These are phyloP conservation scores for Siniperca undulata DNA, from an alignment of 2,797 vertebrate genomes.

Conservation along the genomic window DNA sequence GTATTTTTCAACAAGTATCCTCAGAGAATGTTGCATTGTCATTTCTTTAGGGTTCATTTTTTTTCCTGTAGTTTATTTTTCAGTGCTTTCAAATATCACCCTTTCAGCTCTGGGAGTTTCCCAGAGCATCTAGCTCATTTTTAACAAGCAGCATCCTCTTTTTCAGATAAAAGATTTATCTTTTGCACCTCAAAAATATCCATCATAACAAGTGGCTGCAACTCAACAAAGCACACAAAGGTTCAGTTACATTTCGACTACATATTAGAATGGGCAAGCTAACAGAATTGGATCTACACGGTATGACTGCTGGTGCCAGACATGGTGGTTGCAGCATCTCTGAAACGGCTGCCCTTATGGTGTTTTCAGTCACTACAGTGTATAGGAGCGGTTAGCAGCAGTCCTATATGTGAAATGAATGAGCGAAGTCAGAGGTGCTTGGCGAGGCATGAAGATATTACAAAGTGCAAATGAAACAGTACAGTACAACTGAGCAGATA, in stretches of 20 bases:
- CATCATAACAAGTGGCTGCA: slow-evolving; percentile 55
- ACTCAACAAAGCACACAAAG: slow-evolving; percentile 24
- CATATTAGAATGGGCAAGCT: not conserved
- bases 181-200: slow-evolving; percentile 52
- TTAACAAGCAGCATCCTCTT: slow-evolving; percentile 69
- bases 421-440: not conserved
- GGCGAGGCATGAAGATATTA: not conserved
- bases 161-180: slow-evolving; percentile 65
- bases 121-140: slow-evolving; percentile 57
- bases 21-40: slow-evolving; percentile 53
- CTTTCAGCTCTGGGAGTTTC: slow-evolving; percentile 36
- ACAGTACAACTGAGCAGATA: not conserved
- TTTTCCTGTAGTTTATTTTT: slow-evolving; percentile 45
- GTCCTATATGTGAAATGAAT: not conserved
- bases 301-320: not conserved
- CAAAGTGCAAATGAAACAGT: not conserved
- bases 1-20: slow-evolving; percentile 71
- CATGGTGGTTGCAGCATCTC: not conserved
- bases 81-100: slow-evolving; percentile 45
- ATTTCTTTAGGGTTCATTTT: slow-evolving; percentile 64
- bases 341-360: not conserved
- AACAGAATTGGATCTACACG: not conserved
- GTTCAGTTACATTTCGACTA: slow-evolving; percentile 16
- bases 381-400: not conserved
- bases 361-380: not conserved